Base-by-base conservation (phyloP, 2,797 vertebrate genomes). In the Phataginus tricuspis region DNA sequence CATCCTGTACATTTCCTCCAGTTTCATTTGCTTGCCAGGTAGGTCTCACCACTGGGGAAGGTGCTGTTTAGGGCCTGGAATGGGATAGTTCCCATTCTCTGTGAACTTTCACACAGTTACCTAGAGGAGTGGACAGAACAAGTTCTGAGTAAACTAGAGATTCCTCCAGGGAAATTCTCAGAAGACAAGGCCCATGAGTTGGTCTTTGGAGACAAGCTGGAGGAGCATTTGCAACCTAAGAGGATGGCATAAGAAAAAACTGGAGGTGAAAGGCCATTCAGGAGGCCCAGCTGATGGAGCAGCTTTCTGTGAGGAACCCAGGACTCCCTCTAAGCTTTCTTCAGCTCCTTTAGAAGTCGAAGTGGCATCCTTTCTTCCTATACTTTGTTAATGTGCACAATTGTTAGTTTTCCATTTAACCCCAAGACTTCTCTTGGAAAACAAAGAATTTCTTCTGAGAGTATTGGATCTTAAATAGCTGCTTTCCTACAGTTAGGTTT, bases 341-440 rank as follows among this genome's bases (percentile, higher is more conserved):
- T 79, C 25, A 31, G 45, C 45, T 45, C 45, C 45, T 45, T 45
- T 45, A 45, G 45, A 45, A 45, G 45, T 45, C 10, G 11, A 61
- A 78, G 10, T 42, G 7, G 18, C 39, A 11, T 55, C 66, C 93
- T 77, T 66, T 37, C 49, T 92, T 55, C 77, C 45, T 23, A 85
- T 37, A 21, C 15, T 75, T 82, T 0, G 23, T 82, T 45, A 25
- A 61, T 12, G 31, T 12, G 4, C 27, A 53, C 3, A 64, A 31
- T 72, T 69, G 63, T 61, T 42, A 77, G 4, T 37, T 86, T 21
- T 84, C 42, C 45, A 16, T 51, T 59, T 83, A 39, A 15, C 21
- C 39, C 51, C 16, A 72, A n/a, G 42, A 57, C 83, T 78, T 95
- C 59, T 78, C 87, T 78, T 51, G 53, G 71, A 85, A 45, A 93